Evolutionary conservation across 2,797 vertebrate genomes (phyloP).

Genomic region (Mus spretus): DNA sequence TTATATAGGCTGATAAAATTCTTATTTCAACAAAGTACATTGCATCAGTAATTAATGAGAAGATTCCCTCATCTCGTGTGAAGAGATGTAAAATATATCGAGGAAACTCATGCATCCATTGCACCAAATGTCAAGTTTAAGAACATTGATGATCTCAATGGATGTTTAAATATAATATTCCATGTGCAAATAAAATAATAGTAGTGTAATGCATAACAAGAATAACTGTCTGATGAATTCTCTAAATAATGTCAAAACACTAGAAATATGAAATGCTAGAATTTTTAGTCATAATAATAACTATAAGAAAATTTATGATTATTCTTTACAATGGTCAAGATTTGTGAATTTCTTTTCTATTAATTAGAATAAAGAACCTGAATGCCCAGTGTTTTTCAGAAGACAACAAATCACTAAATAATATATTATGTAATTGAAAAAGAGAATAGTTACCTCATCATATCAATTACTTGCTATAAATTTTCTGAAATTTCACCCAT

Average conservation of each 20-base stretch:
- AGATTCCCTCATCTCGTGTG: constrained; percentile 30
- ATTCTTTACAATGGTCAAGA: not conserved
- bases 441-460: not conserved
- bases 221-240: not conserved
- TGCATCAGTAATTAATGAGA: constrained; percentile 65
- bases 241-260: not conserved
- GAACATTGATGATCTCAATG: not conserved
- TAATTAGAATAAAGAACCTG: constrained; percentile 18
- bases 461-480: constrained; percentile 26
- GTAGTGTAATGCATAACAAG: not conserved
- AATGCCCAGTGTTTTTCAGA: not conserved
- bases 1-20: constrained; percentile 69
- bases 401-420: not conserved
- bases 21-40: constrained; percentile 63
- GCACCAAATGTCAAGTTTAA: constrained; percentile 6
- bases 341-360: not conserved
- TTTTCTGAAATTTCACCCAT: not conserved
- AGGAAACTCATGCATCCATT: not conserved
- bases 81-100: constrained; percentile 45
- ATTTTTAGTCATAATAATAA: not conserved
- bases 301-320: not conserved
- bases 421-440: not conserved
- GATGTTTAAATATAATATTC: not conserved
- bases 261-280: not conserved
- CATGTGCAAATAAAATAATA: constrained; percentile 30